Conservation (phyloP, 2,797 vertebrate species). For the Tapera naevia region DNA sequence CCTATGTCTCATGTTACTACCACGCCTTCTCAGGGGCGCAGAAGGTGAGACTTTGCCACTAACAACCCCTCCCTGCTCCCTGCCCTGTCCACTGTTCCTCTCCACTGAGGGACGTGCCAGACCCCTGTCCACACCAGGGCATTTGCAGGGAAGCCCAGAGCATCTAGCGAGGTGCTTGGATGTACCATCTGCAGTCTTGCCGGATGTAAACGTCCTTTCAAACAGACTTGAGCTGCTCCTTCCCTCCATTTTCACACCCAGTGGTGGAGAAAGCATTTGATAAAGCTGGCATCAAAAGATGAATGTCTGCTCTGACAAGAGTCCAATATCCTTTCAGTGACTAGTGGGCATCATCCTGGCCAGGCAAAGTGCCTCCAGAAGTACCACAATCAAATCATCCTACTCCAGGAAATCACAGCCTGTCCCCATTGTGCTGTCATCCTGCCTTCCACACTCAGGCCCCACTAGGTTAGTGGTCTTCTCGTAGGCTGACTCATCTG, state of each 20-base stretch:
- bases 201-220: background rate
- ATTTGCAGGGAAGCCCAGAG: background rate
- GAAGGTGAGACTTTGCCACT: conserved; percentile 91
- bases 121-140: background rate
- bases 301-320: background rate
- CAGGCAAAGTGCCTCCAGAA: background rate
- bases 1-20: conserved; percentile 99
- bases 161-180: background rate
- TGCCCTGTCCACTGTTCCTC: conserved; percentile 39
- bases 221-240: background rate
- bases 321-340: background rate
- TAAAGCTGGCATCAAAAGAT: background rate
- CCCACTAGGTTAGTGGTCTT: background rate
- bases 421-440: background rate
- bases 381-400: background rate
- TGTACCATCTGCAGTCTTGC: background rate
- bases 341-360: background rate
- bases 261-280: background rate
- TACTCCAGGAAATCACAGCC: background rate
- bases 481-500: background rate
- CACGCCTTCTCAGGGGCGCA: conserved; percentile 98
- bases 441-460: background rate
- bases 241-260: background rate
- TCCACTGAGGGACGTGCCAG: background rate
- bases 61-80: conserved; percentile 49